Percentiles rank a stretch among this genome's conserved stretches.
Evolutionary conservation across 92 coral and sea anemone species (phyloP).

Genomic region (Palythoa grandis): DNA sequence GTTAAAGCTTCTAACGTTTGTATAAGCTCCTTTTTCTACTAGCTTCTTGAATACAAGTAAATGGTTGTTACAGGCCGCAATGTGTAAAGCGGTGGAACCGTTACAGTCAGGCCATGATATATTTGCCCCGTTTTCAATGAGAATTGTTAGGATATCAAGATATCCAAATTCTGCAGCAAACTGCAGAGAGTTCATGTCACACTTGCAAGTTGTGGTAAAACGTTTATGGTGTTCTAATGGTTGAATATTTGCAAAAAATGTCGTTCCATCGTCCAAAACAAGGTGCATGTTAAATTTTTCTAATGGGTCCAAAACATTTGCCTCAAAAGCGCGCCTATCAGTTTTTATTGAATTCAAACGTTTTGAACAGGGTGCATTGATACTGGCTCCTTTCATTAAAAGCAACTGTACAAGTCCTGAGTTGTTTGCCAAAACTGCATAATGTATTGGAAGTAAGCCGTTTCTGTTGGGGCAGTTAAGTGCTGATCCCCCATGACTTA

Average conservation of each 20-base stretch:
- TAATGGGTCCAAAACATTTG: too few relatives aligned
- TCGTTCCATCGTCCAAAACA: too few relatives aligned
- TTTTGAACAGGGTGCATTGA: not conserved
- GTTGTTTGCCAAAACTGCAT: constrained; percentile 20
- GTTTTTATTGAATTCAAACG: too few relatives aligned
- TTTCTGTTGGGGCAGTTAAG: constrained; percentile 11
- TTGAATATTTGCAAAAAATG: not conserved
- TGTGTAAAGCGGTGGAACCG: constrained; percentile 58
- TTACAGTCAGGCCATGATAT: not conserved
- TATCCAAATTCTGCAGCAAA: constrained; percentile 28
- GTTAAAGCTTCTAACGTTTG: constrained; percentile 38
- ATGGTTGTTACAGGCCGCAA: constrained; percentile 51
- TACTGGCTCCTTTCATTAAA: not conserved
- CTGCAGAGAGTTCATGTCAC: not conserved
- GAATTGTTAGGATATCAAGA: not conserved
- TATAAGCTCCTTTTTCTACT: constrained; percentile 37
- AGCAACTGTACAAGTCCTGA: not conserved
- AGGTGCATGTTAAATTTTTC: too few relatives aligned
- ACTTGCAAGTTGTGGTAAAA: not conserved
- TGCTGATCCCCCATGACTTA: not conserved
- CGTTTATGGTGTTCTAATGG: constrained; percentile 1
- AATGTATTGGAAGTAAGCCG: constrained; percentile 30
- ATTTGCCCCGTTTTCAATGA: constrained; percentile 6
- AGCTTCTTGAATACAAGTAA: constrained; percentile 23
- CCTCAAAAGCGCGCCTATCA: too few relatives aligned